These are phyloP conservation scores for Elegia similella DNA, from an alignment of 2,888 invertebrate species.

Conservation along the genomic window DNA sequence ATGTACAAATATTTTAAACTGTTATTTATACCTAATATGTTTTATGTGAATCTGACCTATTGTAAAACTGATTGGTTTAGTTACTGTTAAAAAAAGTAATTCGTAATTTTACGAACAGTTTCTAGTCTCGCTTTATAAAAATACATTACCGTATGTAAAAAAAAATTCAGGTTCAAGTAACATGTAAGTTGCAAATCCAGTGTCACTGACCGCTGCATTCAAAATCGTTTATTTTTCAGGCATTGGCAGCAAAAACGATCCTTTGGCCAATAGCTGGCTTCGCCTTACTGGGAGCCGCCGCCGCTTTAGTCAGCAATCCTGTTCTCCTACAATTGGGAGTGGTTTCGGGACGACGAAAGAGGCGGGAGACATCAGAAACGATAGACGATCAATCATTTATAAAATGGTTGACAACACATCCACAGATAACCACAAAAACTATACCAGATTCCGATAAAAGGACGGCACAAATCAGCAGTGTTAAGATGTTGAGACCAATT, in stretches of 20 bases:
- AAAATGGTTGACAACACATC: constrained; percentile 21
- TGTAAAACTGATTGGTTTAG: too few species aligned
- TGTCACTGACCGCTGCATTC: constrained; percentile 14
- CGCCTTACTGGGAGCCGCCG: constrained; percentile 90
- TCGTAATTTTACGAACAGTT: not conserved
- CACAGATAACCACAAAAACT: not conserved
- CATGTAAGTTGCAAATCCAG: constrained; percentile 7
- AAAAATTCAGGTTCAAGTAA: constrained; percentile 1
- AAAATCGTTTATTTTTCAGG: constrained; percentile 58
- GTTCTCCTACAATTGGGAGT: constrained; percentile 89
- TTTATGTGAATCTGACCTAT: too few species aligned
- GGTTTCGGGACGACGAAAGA: constrained; percentile 82
- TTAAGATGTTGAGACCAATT: not conserved
- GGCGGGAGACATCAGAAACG: constrained; percentile 54
- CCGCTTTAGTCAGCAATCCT: constrained; percentile 89
- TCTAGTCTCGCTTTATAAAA: not conserved
- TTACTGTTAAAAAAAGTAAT: too few species aligned
- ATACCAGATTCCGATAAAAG: not conserved
- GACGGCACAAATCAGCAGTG: not conserved
- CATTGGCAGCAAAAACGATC: constrained; percentile 83
- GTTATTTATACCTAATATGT: too few species aligned
- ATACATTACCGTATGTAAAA: not conserved
- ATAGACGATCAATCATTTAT: constrained; percentile 18
- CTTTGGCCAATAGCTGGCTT: constrained; percentile 89
- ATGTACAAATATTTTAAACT: too few species aligned